Evolutionary conservation across 2,797 vertebrate genomes (phyloP).

Genomic region (Channallabes apus): DNA sequence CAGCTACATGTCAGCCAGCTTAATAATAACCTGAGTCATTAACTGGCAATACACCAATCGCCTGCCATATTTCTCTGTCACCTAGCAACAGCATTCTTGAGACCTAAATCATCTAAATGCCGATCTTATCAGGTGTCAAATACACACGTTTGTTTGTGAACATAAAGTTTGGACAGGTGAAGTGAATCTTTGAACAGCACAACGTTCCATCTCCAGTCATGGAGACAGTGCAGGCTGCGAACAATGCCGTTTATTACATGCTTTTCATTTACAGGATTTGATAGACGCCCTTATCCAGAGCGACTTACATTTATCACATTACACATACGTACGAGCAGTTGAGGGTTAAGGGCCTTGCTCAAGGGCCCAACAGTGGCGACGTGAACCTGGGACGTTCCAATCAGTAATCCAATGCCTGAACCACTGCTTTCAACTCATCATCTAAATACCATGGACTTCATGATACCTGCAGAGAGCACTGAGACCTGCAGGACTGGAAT

Average conservation of each 20-base stretch:
- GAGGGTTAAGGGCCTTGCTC: too few relatives aligned
- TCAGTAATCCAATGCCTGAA: too few relatives aligned
- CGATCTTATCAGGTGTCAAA: not conserved
- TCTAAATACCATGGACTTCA: conserved; percentile 26
- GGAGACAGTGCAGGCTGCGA: not conserved
- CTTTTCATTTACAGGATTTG: not conserved
- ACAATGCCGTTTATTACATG: not conserved
- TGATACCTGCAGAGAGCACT: conserved; percentile 13
- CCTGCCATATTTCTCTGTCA: not conserved
- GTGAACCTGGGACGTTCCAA: too few relatives aligned
- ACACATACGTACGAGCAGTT: too few relatives aligned
- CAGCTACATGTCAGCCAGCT: conserved; percentile 6
- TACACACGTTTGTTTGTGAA: not conserved
- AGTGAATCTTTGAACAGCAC: conserved; percentile 13
- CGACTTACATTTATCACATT: too few relatives aligned
- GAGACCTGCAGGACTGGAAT: conserved; percentile 36
- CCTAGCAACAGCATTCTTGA: not conserved
- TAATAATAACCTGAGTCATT: conserved; percentile 14
- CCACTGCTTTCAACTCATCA: not conserved
- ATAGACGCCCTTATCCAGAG: too few relatives aligned
- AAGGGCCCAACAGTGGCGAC: too few relatives aligned
- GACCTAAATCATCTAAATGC: not conserved
- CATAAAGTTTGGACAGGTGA: conserved; percentile 1
- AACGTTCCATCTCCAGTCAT: conserved; percentile 13
- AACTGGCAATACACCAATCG: not conserved